Base-by-base conservation (phyloP, 2,888 invertebrate genomes). In the Orchesella flavescens region DNA sequence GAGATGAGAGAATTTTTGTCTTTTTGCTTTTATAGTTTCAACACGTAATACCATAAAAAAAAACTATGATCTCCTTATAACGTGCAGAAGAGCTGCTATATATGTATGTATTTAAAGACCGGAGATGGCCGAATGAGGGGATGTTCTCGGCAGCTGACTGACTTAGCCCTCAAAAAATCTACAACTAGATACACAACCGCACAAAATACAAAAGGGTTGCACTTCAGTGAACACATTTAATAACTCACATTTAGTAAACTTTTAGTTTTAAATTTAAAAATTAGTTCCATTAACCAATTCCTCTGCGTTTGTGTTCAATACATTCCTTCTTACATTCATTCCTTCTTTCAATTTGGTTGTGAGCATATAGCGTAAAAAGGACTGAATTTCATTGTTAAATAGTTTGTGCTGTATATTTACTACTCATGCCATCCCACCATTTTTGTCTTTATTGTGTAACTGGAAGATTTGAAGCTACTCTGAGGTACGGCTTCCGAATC, bases 101-200 rank as follows among this genome's bases (percentile, higher is more conserved):
- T 49, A 24, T 73, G 17, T 24, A 63, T 49, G 49, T 73, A 24
- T 24, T 44, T 44, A 17, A 61, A 34, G 57, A 34, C 46, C 83
- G 83, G 71, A 83, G 66, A 65, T 59, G 65, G 71, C 83, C 83
- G 83, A 83, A 63, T 65, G 23, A 10, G 21, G 72, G 71, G 83
- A 82, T 82, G 82, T 82, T 82, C 75, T 82, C 83, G 83, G 83
- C 83, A 83, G 83, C 83, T 83, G 83, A 83, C 83, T 83, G 74
- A 72, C 61, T 81, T 74, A 59, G 74, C 59, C 66, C 73, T 73
- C 23, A 34, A 57, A 34, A 57, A 65, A 53, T 69, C 77, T 69
- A 34, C 34, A 34, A 34, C 63, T 44, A 74, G 46, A 55, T 34
- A 68, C 23, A 34, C 55, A 63, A 77, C 76, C 66, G 69, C 61